Conservation (phyloP, 2,797 vertebrate genomes). For the Paedocypris micromegethes region DNA sequence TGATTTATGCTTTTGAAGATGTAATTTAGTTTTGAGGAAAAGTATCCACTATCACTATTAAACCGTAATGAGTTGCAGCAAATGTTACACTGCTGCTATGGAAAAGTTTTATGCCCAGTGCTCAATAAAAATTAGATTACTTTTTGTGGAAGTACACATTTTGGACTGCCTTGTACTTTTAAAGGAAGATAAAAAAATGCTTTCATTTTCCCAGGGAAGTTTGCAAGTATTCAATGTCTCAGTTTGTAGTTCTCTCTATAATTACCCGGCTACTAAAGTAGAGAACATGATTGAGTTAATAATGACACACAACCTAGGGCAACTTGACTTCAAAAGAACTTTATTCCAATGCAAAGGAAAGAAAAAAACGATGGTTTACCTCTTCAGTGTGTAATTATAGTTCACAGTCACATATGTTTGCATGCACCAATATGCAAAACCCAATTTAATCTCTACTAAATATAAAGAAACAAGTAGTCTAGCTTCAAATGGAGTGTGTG, state of each 20-base stretch:
- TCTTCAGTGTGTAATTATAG: constrained; percentile 61
- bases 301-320: constrained; percentile 46
- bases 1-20: neutral
- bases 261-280: constrained; percentile 30
- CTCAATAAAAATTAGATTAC: too few relatives aligned
- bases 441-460: too few relatives aligned
- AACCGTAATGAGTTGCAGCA: constrained; percentile 48
- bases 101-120: constrained; percentile 34
- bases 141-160: too few relatives aligned
- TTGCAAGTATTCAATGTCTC: constrained; percentile 4
- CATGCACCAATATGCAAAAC: neutral
- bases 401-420: constrained; percentile 24
- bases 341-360: constrained; percentile 44
- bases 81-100: constrained; percentile 18
- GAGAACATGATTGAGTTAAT: constrained; percentile 49
- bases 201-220: neutral
- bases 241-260: constrained; percentile 26
- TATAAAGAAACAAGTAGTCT: too few relatives aligned
- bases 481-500: too few relatives aligned
- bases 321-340: constrained; percentile 53
- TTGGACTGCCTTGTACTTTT: too few relatives aligned
- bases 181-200: too few relatives aligned
- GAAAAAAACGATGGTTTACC: constrained; percentile 46
- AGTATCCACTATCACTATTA: constrained; percentile 43
- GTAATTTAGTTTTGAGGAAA: constrained; percentile 1